Conservation (phyloP, 2,113 vertebrate species). For the Myodes glareolus region DNA sequence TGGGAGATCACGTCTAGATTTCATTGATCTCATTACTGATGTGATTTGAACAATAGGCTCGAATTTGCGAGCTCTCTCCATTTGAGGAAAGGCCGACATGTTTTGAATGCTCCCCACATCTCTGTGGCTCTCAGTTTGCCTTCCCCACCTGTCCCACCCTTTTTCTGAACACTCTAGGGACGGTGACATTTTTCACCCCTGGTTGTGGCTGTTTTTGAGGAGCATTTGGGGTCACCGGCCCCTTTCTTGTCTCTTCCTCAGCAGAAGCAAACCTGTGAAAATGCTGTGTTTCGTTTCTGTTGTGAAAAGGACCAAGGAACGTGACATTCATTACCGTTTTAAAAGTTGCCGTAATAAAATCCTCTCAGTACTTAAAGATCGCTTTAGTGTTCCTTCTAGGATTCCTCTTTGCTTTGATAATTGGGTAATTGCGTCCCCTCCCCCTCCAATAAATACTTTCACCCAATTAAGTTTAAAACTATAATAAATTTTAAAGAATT, state of each 20-base stretch:
- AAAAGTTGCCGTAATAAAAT: slow-evolving; percentile 79
- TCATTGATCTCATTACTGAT: slow-evolving; percentile 83
- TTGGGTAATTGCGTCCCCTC: slow-evolving; percentile 81
- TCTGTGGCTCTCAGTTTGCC: slow-evolving; percentile 45
- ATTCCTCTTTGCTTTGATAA: slow-evolving; percentile 77
- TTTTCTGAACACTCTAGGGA: slow-evolving; percentile 70
- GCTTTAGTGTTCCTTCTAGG: slow-evolving; percentile 77
- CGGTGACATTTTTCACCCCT: not conserved
- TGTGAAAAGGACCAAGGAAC: slow-evolving; percentile 54
- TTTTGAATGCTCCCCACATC: slow-evolving; percentile 80
- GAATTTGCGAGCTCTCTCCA: slow-evolving; percentile 83
- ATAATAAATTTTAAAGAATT: slow-evolving; percentile 83
- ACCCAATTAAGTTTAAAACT: slow-evolving; percentile 82
- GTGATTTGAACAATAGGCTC: slow-evolving; percentile 84
- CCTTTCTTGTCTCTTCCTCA: slow-evolving; percentile 47
- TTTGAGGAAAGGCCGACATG: slow-evolving; percentile 83
- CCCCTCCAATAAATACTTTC: slow-evolving; percentile 81
- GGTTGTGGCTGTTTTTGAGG: not conserved
- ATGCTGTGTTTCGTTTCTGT: slow-evolving; percentile 40
- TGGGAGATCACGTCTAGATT: slow-evolving; percentile 78
- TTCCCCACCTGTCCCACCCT: not conserved
- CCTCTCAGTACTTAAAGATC: slow-evolving; percentile 76
- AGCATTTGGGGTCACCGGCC: not conserved
- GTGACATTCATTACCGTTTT: slow-evolving; percentile 73
- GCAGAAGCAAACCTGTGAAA: slow-evolving; percentile 62